These are phyloP conservation scores for Lamellibrachia satsuma DNA, from an alignment of 2,888 invertebrate genomes.

Conservation along the genomic window DNA sequence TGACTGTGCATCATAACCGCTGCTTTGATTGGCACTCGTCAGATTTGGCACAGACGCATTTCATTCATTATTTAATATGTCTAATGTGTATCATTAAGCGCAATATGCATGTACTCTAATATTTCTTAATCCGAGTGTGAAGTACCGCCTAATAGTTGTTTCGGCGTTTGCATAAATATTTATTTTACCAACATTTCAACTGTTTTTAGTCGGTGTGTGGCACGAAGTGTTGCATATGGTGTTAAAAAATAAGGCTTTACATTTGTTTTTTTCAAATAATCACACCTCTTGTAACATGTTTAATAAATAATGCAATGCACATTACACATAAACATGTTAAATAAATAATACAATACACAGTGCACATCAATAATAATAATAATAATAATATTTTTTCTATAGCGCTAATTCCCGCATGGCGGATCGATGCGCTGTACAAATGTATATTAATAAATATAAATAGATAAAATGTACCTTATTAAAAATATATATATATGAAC, in stretches of 20 bases:
- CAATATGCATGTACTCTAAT: background rate
- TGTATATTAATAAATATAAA: no score
- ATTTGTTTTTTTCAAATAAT: background rate
- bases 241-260: background rate
- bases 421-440: no score
- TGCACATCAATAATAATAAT: no score
- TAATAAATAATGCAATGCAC: background rate
- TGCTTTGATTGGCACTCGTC: background rate
- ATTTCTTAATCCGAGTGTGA: background rate
- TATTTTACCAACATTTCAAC: background rate
- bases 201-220: background rate
- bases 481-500: no score
- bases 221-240: background rate
- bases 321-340: background rate
- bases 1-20: background rate
- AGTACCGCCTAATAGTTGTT: background rate
- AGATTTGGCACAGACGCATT: background rate
- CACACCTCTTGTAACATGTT: background rate
- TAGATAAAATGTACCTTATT: no score
- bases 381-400: no score
- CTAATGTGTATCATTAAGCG: background rate
- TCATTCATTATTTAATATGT: background rate
- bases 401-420: no score
- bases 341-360: no score
- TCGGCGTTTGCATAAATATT: background rate